phyloP scores from a whole-genome alignment of 2,113 vertebrate species.

The Illadopsis cleaveri region DNA sequence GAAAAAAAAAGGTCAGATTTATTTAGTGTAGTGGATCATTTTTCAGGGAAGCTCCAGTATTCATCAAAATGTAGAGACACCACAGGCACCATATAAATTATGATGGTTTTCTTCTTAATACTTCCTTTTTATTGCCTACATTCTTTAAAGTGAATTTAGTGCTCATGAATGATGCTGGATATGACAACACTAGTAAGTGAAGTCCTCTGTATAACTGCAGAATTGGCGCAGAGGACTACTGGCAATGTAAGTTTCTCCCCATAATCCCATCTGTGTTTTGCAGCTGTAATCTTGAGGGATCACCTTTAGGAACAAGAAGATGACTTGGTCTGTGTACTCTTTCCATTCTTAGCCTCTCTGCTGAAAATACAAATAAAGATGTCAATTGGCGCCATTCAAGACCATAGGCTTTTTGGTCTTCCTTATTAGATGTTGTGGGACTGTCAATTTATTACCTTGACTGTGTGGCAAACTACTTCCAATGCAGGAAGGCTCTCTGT shows the following conservation, averaged over 20 bases:
- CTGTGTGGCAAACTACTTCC: background rate
- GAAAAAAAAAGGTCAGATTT: conserved; percentile 13
- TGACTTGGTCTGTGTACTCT: background rate
- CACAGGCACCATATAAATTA: conserved; percentile 53
- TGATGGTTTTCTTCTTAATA: conserved; percentile 44
- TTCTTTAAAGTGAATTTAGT: conserved; percentile 51
- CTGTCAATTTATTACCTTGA: background rate
- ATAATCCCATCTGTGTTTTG: background rate
- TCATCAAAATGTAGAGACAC: conserved; percentile 42
- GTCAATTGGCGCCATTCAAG: background rate
- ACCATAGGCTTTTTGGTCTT: background rate
- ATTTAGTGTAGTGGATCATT: conserved; percentile 36
- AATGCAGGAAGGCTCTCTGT: background rate
- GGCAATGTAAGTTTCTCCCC: background rate
- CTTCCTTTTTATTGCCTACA: conserved; percentile 55
- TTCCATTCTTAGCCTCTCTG: background rate
- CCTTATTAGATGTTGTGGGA: background rate
- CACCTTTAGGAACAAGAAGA: background rate
- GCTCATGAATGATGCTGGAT: conserved; percentile 10
- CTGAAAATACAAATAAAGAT: background rate
- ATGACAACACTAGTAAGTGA: background rate
- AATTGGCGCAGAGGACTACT: background rate
- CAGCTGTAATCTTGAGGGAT: background rate
- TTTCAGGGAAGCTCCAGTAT: conserved; percentile 36
- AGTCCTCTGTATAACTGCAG: background rate